Evolutionary conservation across 2,888 invertebrate genomes (phyloP), one percentile per base, ranked within the genome.

Genomic region (Hetaerina titia): DNA sequence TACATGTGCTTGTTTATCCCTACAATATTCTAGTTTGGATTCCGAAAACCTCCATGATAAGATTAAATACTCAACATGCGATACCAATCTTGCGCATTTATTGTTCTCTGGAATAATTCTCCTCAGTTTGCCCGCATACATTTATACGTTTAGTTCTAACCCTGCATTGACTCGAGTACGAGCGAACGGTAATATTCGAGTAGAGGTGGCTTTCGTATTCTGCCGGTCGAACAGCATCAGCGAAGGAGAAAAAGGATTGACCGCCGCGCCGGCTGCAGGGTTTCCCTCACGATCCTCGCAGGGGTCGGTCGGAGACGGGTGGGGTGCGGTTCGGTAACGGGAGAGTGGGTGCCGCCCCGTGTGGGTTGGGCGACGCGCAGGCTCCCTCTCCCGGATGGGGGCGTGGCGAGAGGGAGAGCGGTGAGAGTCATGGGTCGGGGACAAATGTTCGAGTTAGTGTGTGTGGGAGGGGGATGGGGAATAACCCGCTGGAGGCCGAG

Each of bases 391-490:
- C 31, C 90, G 45, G 56, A 45, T 56, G 92, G 92, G 92, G 92
- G 92, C 92, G 92, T 92, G 92, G 92, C 92, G 22, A 31, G 45
- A n/a, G 92, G 60, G 17, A 25, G 60, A 60, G 60, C 45, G 60
- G 60, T 15, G 60, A 13, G 92, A n/a, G n/a, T n/a, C 69, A 57
- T 57, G 92, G 69, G 64, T 92, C 92, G 92, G 64, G 64, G 92
- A 69, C 69, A 92, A 92, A 92, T 92, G 92, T 92, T 69, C 92
- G 92, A 69, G 45, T 19, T 45, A n/a, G 88, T 19, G 31, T 90
- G 58, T 25, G 17, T 22, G n/a, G 19, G 31, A 19, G 90, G 58
- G 64, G 45, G 22, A 56, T 9, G 56, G n/a, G 4, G 17, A 92
- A 9, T 56, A 56, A 22, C 31, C 11, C 15, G 9, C 81, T 13